Base-by-base conservation (phyloP, 2,113 vertebrate species). In the Narcine bancroftii region DNA sequence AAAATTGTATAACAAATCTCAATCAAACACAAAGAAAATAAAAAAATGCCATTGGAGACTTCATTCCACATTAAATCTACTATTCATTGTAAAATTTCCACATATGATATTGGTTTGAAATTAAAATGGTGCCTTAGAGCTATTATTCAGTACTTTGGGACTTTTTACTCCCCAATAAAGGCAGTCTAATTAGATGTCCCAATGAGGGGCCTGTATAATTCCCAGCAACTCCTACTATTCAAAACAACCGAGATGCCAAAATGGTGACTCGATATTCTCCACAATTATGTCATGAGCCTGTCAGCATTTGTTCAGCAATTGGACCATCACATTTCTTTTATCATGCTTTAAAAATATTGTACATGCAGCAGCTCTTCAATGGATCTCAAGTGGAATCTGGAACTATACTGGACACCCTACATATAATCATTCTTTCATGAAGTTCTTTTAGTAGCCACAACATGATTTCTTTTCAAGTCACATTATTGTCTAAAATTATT, bases 121-220 rank as follows among this genome's bases (percentile, higher is more conserved):
- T 87, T 87, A 87, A 87, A 87, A 87, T 87, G 50, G 81, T 87
- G 81, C 81, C 81, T 87, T 87, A 63, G 15, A 87, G 81, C 53
- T 63, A 87, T 87, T 15, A 87, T 87, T 87, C 81, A 87, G 56
- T 87, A 87, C 81, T 24, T 87, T 36, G 81, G 81, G 81, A 63
- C 33, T 87, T 92, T 92, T 92, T 92, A 69, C 65, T 47, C 47
- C 91, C 65, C 66, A 71, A 92, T 92, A 92, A 71, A 92, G 45
- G 71, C 91, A 71, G 13, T 15, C 65, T 92, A 72, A 92, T 73
- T 73, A 92, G 71, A 47, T 69, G 71, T 47, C 65, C 91, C 71
- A 72, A 92, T 50, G 91, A 92, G 91, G 47, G 24, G 47, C 45
- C 65, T 71, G 39, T 92, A 53, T 47, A 71, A 92, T 71, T 92